A percentile compares a stretch with the other conserved stretches of the same genome.
Evolutionary conservation across 2,888 invertebrate genomes (phyloP).

Genomic region (Salticus scenicus): DNA sequence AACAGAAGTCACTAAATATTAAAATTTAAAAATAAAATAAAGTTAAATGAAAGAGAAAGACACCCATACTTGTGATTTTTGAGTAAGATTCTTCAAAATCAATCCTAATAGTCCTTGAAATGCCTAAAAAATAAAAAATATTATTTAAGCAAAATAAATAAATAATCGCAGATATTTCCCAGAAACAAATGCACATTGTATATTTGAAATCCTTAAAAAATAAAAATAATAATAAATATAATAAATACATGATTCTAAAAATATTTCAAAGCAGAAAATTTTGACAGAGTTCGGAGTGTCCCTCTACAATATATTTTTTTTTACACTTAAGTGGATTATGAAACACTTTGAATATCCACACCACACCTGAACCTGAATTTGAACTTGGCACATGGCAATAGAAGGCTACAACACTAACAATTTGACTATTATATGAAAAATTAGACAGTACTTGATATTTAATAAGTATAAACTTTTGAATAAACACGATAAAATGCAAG

Average conservation of each 20-base stretch:
- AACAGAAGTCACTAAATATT: background rate
- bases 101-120: constrained; percentile 37
- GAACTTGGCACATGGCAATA: no score
- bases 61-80: constrained; percentile 32
- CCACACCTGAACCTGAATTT: no score
- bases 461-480: no score
- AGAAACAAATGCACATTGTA: background rate
- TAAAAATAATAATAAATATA: background rate
- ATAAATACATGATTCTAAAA: background rate
- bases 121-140: constrained; percentile 9
- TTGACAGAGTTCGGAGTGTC: no score
- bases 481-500: no score
- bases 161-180: background rate
- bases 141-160: background rate
- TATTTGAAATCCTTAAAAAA: background rate
- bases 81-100: constrained; percentile 40
- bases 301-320: no score
- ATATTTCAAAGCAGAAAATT: background rate
- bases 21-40: background rate
- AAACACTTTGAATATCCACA: no score
- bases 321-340: no score
- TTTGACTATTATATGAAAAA: no score
- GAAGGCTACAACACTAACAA: no score
- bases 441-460: no score
- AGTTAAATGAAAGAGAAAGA: background rate